Evolutionary conservation across 2,888 invertebrate species (phyloP).

Genomic region (Agrochola lota): DNA sequence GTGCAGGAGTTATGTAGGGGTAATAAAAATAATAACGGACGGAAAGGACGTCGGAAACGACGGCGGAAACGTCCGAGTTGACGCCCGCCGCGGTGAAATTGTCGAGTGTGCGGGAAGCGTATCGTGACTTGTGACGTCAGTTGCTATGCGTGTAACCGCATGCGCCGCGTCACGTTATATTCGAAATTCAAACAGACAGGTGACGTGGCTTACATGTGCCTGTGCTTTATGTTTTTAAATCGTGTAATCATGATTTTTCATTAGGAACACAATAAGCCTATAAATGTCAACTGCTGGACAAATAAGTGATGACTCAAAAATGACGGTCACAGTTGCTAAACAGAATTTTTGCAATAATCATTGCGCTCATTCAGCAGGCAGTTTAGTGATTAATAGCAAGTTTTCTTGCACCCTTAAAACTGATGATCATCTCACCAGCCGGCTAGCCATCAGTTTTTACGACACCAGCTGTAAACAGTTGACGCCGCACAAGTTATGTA

Average conservation of each 20-base stretch:
- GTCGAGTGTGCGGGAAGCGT: constrained; percentile 68
- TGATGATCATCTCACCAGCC: background rate
- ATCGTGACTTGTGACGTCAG: constrained; percentile 64
- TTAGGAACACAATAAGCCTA: background rate
- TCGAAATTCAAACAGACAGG: constrained; percentile 47
- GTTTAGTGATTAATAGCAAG: background rate
- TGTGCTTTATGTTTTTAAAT: constrained; percentile 9
- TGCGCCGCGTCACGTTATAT: constrained; percentile 21
- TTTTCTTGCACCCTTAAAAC: background rate
- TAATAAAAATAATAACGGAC: constrained; percentile 77
- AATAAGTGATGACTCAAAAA: background rate
- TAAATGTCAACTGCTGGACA: background rate
- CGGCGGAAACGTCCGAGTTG: constrained; percentile 73
- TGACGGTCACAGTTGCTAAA: background rate
- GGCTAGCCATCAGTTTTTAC: background rate
- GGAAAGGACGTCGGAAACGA: constrained; percentile 74
- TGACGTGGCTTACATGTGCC: constrained; percentile 10
- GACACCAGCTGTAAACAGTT: background rate
- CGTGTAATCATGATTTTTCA: background rate
- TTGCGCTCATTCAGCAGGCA: background rate
- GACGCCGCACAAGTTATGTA: too few relatives aligned
- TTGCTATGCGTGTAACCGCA: constrained; percentile 49
- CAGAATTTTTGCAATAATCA: background rate
- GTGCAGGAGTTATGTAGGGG: constrained; percentile 67
- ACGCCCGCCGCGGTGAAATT: constrained; percentile 72